phyloP scores from a whole-genome alignment of 2,113 vertebrate genomes.

The Epinephelus lanceolatus region DNA sequence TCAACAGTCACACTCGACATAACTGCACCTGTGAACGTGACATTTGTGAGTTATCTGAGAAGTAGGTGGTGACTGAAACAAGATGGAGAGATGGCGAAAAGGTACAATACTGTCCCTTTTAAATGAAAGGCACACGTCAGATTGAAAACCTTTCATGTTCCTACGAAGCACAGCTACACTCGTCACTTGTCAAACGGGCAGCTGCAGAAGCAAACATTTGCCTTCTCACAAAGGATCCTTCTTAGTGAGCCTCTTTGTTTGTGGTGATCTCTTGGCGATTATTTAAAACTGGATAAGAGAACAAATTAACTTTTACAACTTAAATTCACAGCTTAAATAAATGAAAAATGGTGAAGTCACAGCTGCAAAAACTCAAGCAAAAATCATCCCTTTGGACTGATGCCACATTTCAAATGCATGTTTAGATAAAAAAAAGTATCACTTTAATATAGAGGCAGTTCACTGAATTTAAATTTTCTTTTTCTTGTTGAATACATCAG shows the following conservation, averaged over 20 bases:
- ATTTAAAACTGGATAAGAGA: conserved; percentile 23
- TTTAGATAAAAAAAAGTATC: conserved; percentile 43
- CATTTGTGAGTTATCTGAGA: conserved; percentile 14
- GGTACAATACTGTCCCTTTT: conserved; percentile 48
- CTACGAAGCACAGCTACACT: conserved; percentile 5
- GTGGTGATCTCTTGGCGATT: neutral
- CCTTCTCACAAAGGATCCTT: conserved; percentile 17
- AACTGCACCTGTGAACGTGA: conserved; percentile 28
- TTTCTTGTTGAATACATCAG: conserved; percentile 12
- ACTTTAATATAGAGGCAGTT: conserved; percentile 32
- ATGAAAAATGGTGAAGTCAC: conserved; percentile 24
- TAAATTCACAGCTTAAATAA: conserved; percentile 78
- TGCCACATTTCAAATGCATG: conserved; percentile 22
- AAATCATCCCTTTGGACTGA: conserved; percentile 51
- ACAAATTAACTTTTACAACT: conserved; percentile 26
- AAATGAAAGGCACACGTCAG: conserved; percentile 73
- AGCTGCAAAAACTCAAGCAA: conserved; percentile 44
- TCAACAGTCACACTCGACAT: neutral
- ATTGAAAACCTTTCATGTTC: conserved; percentile 47
- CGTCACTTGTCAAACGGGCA: conserved; percentile 29
- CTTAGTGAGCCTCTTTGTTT: conserved; percentile 29
- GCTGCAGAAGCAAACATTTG: conserved; percentile 28
- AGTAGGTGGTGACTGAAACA: conserved; percentile 2
- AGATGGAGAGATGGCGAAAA: conserved; percentile 29
- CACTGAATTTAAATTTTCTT: neutral